phyloP scores from a whole-genome alignment of 1,140 invertebrate species.

The Neodiprion pinetum region DNA sequence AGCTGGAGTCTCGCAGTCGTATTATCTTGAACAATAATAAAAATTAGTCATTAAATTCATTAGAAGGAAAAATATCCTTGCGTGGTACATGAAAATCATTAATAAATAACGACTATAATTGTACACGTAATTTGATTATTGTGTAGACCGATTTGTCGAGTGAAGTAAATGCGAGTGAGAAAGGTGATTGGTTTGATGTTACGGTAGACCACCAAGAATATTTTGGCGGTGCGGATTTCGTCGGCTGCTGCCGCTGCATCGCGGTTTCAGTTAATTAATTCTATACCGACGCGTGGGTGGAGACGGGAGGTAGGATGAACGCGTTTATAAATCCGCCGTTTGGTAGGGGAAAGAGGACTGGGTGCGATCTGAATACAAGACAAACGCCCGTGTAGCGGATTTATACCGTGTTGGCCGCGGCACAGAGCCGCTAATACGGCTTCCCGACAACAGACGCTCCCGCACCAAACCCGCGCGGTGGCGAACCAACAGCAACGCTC shows the following conservation, averaged over 20 bases:
- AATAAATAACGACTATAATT: too few relatives aligned
- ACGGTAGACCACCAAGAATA: too few relatives aligned
- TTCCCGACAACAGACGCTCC: slow-evolving; percentile 50
- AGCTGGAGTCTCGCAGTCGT: too few relatives aligned
- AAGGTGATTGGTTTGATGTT: too few relatives aligned
- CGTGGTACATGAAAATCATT: too few relatives aligned
- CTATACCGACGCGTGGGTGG: background rate
- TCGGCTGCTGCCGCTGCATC: background rate
- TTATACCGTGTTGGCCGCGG: slow-evolving; percentile 56
- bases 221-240: too few relatives aligned
- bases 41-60: too few relatives aligned
- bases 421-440: slow-evolving; percentile 55
- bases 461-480: slow-evolving; percentile 27
- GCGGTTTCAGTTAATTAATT: background rate
- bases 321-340: slow-evolving; percentile 1
- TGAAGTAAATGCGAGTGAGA: too few relatives aligned
- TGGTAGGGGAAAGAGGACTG: background rate
- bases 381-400: slow-evolving; percentile 42
- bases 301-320: background rate
- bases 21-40: too few relatives aligned
- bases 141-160: too few relatives aligned
- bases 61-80: too few relatives aligned
- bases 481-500: slow-evolving; percentile 43
- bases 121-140: too few relatives aligned
- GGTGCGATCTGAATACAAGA: background rate